A percentile compares a stretch with the other conserved stretches of the same genome.
Evolutionary conservation across 1,140 invertebrate genomes (phyloP).

Genomic region (roundworm (Caenorhabditis elegans)): DNA sequence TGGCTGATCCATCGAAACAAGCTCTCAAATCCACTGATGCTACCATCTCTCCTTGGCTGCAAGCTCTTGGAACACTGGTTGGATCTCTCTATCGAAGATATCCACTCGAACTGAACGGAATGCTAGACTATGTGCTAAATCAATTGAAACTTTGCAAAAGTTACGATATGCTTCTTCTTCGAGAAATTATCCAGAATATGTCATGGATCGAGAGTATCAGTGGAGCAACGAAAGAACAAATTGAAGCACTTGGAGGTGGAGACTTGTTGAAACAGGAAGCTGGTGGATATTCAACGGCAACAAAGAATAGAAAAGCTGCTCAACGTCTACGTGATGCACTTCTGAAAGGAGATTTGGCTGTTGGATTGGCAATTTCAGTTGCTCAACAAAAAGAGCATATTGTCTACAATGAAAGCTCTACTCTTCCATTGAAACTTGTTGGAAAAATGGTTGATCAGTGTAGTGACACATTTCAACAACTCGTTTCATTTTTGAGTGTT

Average conservation of each 20-base stretch:
- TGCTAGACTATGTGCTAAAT: slow-evolving; percentile 94
- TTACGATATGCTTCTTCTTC: slow-evolving; percentile 78
- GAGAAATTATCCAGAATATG: slow-evolving; percentile 99
- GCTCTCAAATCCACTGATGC: slow-evolving; percentile 84
- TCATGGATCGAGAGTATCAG: slow-evolving; percentile 93
- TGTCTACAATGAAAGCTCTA: slow-evolving; percentile 81
- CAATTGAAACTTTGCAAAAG: slow-evolving; percentile 88
- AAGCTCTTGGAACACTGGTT: slow-evolving; percentile 83
- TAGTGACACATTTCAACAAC: slow-evolving; percentile 96
- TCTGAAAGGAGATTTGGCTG: slow-evolving; percentile 84
- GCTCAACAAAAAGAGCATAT: slow-evolving; percentile 94
- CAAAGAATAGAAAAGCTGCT: slow-evolving; percentile 93
- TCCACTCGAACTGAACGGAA: slow-evolving; percentile 87
- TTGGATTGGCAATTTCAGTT: slow-evolving; percentile 81
- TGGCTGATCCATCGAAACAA: slow-evolving; percentile 75
- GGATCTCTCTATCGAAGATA: slow-evolving; percentile 96
- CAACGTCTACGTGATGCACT: slow-evolving; percentile 91
- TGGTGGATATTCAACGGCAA: slow-evolving; percentile 92
- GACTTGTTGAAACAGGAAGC: slow-evolving; percentile 90
- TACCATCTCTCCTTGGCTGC: slow-evolving; percentile 90
- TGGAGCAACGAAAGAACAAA: slow-evolving; percentile 85
- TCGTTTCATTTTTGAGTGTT: slow-evolving; percentile 89
- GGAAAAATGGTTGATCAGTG: slow-evolving; percentile 75
- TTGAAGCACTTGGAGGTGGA: slow-evolving; percentile 92
- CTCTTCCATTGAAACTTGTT: slow-evolving; percentile 82